Evolutionary conservation across 2,797 vertebrate genomes (phyloP).

Genomic region (Petrocephalus schoutedeni): DNA sequence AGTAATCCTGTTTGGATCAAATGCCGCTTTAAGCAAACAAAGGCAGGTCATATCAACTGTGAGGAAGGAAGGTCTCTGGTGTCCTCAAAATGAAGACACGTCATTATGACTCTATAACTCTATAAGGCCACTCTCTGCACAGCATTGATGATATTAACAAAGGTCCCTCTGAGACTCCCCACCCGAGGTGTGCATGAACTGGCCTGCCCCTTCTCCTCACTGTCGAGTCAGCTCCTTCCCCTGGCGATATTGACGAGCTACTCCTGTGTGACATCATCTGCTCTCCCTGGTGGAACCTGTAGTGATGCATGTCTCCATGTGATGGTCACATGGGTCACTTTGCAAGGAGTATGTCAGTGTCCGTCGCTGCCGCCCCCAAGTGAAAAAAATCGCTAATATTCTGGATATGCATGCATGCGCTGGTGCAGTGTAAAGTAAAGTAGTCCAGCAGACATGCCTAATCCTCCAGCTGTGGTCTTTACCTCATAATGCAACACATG

Average conservation of each 20-base stretch:
- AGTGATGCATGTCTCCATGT: neutral
- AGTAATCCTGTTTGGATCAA: neutral
- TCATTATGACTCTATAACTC: neutral
- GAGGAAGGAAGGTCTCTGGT: neutral
- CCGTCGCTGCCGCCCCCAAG: neutral
- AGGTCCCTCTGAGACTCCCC: neutral
- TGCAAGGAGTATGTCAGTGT: neutral
- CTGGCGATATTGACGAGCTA: neutral
- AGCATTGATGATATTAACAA: neutral
- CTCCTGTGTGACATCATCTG: neutral
- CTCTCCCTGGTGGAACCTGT: neutral
- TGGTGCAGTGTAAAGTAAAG: neutral
- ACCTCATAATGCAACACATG: neutral
- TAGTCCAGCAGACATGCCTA: neutral
- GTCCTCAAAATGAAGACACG: neutral
- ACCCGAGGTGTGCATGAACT: neutral
- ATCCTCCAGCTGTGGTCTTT: neutral
- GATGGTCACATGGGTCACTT: neutral
- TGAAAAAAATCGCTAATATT: neutral
- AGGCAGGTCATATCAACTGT: neutral
- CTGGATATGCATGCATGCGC: neutral
- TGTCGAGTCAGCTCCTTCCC: neutral
- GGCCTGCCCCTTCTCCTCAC: neutral
- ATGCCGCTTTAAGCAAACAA: neutral
- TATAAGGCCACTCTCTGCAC: neutral